Base-by-base conservation (phyloP, 2,888 invertebrate genomes). In the Protophormia terraenovae region DNA sequence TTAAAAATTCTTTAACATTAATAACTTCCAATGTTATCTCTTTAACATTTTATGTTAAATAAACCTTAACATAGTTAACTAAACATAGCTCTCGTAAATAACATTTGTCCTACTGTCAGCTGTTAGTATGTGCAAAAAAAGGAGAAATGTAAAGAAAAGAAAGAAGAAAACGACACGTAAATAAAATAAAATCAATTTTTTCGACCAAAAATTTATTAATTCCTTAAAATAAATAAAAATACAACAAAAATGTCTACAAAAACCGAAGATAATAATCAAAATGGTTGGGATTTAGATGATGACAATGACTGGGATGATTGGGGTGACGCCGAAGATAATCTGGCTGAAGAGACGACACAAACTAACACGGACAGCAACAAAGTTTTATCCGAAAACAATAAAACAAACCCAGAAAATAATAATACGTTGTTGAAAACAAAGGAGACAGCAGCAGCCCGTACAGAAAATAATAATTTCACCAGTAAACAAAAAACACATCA, bases 281-380 rank as follows among this genome's bases (percentile, higher is more conserved):
- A 71, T 55, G 90, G 87, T 85, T 90, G 90, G 91, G 83, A 88
- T 47, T 84, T 89, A 8, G 90, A 89, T 72, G 90, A 90, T 53
- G 90, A 89, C 3, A 90, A 90, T 64, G 89, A 89, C 67, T 91
- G 91, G 91, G 91, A 91, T 38, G 90, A 91, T 67, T 91, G 91
- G 91, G 90, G 90, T 29, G 91, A 91, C 83, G 89, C 88, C 0
- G 91, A 89, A 27, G 90, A 89, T 3, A 83, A 84, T 32, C 85
- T 88, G 8, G 3, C 38, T 67, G 69, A 83, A 73, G 27, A 83
- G 72, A 24, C 58, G 14, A n/a, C 47, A 3, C 38, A 10, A n/a
- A 1, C 71, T 10, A 62, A 64, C 8, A 2, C 64, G 41, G 50
- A 47, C n/a, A 84, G 45, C 85, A 78, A 24, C 38, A 72, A 16